Conservation (phyloP, 2,888 invertebrate genomes). For the Amphipyra berbera region DNA sequence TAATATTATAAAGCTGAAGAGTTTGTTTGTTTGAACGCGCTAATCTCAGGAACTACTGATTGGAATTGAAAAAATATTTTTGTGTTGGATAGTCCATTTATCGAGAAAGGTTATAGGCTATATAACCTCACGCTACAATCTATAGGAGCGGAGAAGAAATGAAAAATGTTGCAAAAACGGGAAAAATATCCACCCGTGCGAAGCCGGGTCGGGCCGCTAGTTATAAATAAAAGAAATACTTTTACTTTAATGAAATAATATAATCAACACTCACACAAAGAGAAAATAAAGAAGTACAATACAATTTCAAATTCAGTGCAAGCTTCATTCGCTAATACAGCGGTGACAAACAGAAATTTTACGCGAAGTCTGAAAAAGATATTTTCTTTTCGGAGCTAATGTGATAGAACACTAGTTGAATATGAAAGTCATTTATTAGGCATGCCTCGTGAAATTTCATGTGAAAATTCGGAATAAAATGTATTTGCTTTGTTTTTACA, state of each 20-base stretch:
- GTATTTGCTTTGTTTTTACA: constrained; percentile 82
- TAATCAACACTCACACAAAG: constrained; percentile 17
- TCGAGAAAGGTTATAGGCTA: too few species aligned
- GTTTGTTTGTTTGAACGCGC: too few species aligned
- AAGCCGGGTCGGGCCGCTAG: too few species aligned
- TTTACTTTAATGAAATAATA: neutral
- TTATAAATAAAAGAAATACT: neutral
- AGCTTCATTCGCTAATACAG: constrained; percentile 44
- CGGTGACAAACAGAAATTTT: constrained; percentile 42
- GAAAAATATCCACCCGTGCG: too few species aligned
- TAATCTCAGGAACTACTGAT: too few species aligned
- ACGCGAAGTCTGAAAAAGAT: constrained; percentile 34
- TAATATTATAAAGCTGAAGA: too few species aligned
- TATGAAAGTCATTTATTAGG: constrained; percentile 61
- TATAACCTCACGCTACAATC: too few species aligned
- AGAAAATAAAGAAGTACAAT: constrained; percentile 26
- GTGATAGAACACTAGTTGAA: constrained; percentile 58
- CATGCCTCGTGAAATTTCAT: constrained; percentile 62
- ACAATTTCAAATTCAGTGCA: constrained; percentile 41
- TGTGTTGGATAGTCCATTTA: too few species aligned
- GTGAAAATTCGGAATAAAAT: constrained; percentile 69
- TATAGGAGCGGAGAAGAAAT: too few species aligned
- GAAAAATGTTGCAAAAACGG: too few species aligned
- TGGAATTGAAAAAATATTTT: too few species aligned
- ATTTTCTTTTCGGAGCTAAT: constrained; percentile 52